Conservation (phyloP, 2,797 vertebrate genomes). For the Karalla daura region DNA sequence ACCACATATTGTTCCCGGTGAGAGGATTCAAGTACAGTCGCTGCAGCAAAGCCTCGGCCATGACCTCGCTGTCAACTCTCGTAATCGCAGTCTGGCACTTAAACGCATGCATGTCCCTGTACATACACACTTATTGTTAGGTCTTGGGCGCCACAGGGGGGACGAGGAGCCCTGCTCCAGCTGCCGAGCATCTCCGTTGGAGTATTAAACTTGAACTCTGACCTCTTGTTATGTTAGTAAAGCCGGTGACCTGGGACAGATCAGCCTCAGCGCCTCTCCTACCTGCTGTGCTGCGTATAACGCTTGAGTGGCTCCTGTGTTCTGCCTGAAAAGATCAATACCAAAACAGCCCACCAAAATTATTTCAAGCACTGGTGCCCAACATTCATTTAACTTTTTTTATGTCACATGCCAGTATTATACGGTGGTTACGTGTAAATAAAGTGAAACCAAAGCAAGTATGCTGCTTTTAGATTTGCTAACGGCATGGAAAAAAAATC, state of each 20-base stretch:
- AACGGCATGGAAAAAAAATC: conserved; percentile 40
- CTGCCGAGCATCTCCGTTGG: conserved; percentile 37
- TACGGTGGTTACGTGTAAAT: conserved; percentile 8
- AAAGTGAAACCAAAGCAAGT: conserved; percentile 1
- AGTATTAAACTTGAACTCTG: conserved; percentile 69
- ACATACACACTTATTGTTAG: conserved; percentile 24
- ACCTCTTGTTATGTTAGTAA: conserved; percentile 49
- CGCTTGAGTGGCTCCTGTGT: conserved; percentile 19
- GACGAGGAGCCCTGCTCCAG: conserved; percentile 26
- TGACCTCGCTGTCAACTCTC: conserved; percentile 67
- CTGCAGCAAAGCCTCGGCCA: conserved; percentile 32
- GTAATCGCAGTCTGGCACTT: conserved; percentile 24
- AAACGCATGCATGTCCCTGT: not conserved
- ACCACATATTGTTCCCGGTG: conserved; percentile 66
- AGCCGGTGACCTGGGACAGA: conserved; percentile 23
- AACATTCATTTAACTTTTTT: not conserved
- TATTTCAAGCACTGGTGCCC: not conserved
- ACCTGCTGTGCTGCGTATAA: conserved; percentile 40
- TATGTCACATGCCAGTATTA: not conserved
- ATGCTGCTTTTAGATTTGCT: conserved; percentile 13
- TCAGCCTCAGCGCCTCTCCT: conserved; percentile 17
- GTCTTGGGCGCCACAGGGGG: conserved; percentile 12
- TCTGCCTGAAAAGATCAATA: conserved; percentile 4
- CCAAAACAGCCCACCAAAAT: conserved; percentile 7
- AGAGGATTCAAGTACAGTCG: conserved; percentile 44